phyloP scores from a whole-genome alignment of 2,797 vertebrate species.

The Lepus townsendii region DNA sequence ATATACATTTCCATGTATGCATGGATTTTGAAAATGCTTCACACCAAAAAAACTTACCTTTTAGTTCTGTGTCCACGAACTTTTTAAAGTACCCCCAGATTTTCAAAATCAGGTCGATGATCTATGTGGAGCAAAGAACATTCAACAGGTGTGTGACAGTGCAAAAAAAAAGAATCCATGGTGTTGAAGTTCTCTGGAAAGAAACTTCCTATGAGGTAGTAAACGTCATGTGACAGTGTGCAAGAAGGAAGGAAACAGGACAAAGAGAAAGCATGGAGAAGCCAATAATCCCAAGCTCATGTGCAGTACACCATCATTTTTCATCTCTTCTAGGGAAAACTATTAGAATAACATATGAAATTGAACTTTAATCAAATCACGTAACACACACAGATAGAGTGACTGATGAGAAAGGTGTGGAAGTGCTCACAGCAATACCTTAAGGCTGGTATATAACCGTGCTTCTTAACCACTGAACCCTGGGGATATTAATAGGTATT shows the following conservation, averaged over 20 bases:
- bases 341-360: constrained; percentile 36
- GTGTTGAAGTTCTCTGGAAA: constrained; percentile 36
- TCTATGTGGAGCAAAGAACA: constrained; percentile 32
- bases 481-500: constrained; percentile 39
- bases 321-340: constrained; percentile 62
- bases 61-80: too few relatives aligned
- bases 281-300: constrained; percentile 52
- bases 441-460: constrained; percentile 50
- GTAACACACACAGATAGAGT: constrained; percentile 16
- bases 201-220: constrained; percentile 6
- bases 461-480: constrained; percentile 60
- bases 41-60: too few relatives aligned
- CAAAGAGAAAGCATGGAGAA: constrained; percentile 8
- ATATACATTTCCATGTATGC: too few relatives aligned
- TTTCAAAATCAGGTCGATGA: constrained; percentile 4
- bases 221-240: constrained; percentile 29
- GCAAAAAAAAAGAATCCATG: constrained; percentile 31
- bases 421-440: constrained; percentile 46
- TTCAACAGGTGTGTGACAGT: constrained; percentile 24
- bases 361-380: constrained; percentile 63
- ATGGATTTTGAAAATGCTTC: too few relatives aligned
- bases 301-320: constrained; percentile 20
- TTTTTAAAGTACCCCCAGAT: background rate
- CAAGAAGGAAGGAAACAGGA: constrained; percentile 40
- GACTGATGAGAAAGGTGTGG: constrained; percentile 46